Evolutionary conservation across 2,113 vertebrate species (phyloP).

Genomic region (Onychostoma macrolepis): DNA sequence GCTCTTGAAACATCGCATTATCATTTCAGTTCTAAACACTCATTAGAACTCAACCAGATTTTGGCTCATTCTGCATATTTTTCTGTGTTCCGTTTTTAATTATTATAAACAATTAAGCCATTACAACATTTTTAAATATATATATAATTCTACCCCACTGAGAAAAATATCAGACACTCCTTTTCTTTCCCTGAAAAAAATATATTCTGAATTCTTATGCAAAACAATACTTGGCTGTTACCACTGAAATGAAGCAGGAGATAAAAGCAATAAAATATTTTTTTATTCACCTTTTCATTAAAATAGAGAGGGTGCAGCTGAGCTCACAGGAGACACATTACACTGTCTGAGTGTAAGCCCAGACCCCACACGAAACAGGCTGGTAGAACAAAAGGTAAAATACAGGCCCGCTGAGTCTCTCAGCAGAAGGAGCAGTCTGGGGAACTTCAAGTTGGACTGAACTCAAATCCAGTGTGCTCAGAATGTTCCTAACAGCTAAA

Average conservation of each 20-base stretch:
- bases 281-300: conserved; percentile 13
- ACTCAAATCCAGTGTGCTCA: conserved; percentile 17
- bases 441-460: conserved; percentile 7
- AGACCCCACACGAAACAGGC: not conserved
- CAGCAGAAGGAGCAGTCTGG: not conserved
- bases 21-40: not conserved
- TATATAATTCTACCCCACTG: too few relatives aligned
- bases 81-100: not conserved
- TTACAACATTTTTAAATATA: not conserved
- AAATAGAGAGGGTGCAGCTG: conserved; percentile 1
- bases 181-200: not conserved
- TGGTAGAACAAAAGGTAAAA: not conserved
- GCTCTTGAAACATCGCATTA: not conserved
- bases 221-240: not conserved
- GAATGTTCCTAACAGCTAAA: not conserved
- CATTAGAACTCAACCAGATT: not conserved
- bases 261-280: not conserved
- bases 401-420: not conserved
- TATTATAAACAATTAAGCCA: not conserved
- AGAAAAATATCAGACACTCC: not conserved
- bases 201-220: not conserved
- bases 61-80: not conserved
- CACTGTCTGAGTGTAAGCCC: not conserved
- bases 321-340: conserved; percentile 4
- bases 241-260: not conserved